These are phyloP conservation scores for Girardinichthys multiradiatus DNA, from an alignment of 2,113 vertebrate genomes.

Conservation along the genomic window DNA sequence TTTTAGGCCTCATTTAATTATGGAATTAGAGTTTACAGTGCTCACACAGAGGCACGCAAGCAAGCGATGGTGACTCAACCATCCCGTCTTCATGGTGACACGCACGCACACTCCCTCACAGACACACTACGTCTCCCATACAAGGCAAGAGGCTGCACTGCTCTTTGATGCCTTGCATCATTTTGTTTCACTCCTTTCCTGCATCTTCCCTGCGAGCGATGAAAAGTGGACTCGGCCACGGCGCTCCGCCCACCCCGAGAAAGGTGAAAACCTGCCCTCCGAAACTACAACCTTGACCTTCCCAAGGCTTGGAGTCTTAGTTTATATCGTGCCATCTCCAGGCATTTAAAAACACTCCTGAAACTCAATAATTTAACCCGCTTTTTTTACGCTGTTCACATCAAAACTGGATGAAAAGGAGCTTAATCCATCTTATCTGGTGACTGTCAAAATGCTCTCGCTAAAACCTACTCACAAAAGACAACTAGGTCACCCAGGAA, in stretches of 20 bases:
- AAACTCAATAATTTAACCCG: conserved; percentile 85
- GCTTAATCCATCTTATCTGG: conserved; percentile 90
- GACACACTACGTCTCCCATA: conserved; percentile 58
- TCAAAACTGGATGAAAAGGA: conserved; percentile 86
- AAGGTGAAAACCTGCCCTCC: conserved; percentile 61
- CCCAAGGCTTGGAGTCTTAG: conserved; percentile 69
- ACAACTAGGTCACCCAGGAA: conserved; percentile 85
- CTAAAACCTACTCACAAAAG: conserved; percentile 88
- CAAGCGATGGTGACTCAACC: conserved; percentile 39
- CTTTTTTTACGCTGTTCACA: conserved; percentile 86
- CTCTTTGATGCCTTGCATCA: conserved; percentile 68
- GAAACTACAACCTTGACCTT: conserved; percentile 80
- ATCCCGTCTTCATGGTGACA: conserved; percentile 9
- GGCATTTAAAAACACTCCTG: conserved; percentile 87
- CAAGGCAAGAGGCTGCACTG: conserved; percentile 51
- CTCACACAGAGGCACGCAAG: conserved; percentile 23
- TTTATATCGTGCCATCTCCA: conserved; percentile 85
- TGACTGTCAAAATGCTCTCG: conserved; percentile 86
- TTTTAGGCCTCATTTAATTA: conserved; percentile 73
- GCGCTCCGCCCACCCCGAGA: conserved; percentile 37
- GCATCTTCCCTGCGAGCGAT: conserved; percentile 69
- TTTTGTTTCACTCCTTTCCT: conserved; percentile 67
- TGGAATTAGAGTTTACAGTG: conserved; percentile 55
- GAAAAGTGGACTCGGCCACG: conserved; percentile 64
- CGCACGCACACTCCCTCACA: conserved; percentile 1